phyloP scores from a whole-genome alignment of 2,888 invertebrate genomes.

The Clistopyga incitator region DNA sequence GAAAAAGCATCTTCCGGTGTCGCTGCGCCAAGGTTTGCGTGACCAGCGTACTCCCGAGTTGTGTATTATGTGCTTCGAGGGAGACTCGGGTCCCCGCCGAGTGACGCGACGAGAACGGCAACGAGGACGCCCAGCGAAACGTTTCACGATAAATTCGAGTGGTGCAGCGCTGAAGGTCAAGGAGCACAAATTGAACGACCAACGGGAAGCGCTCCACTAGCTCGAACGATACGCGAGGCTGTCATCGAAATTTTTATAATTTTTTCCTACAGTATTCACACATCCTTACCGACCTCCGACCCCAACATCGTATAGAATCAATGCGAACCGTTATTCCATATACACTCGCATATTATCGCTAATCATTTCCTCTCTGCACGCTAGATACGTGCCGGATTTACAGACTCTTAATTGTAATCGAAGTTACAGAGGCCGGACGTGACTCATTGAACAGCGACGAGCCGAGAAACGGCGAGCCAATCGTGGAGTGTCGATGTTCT shows the following conservation, averaged over 20 bases:
- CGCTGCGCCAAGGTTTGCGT: slow-evolving; percentile 31
- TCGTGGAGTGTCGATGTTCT: slow-evolving; percentile 29
- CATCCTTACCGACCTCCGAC: slow-evolving; percentile 1
- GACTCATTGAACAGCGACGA: slow-evolving; percentile 42
- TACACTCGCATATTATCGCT: slow-evolving; percentile 51
- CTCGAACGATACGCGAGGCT: slow-evolving; percentile 58
- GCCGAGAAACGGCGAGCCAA: slow-evolving; percentile 8
- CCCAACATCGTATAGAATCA: slow-evolving; percentile 44
- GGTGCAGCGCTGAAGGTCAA: slow-evolving; percentile 52
- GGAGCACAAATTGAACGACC: slow-evolving; percentile 55
- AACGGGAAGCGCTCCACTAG: slow-evolving; percentile 30
- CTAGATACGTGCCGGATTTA: slow-evolving; percentile 38
- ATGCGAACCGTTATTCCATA: slow-evolving; percentile 60
- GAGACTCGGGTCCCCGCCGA: background rate
- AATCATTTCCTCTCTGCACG: slow-evolving; percentile 48
- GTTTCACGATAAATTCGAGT: slow-evolving; percentile 58
- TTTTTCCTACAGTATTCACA: slow-evolving; percentile 4
- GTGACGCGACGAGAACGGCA: slow-evolving; percentile 19
- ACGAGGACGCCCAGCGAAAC: slow-evolving; percentile 19
- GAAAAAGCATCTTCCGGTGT: slow-evolving; percentile 40
- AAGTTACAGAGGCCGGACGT: slow-evolving; percentile 38
- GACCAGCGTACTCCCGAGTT: slow-evolving; percentile 30
- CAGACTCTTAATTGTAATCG: slow-evolving; percentile 63
- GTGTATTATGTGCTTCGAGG: slow-evolving; percentile 29
- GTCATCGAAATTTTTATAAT: slow-evolving; percentile 45